These are phyloP conservation scores for Agrochola litura DNA, from an alignment of 2,888 invertebrate genomes.

Conservation along the genomic window DNA sequence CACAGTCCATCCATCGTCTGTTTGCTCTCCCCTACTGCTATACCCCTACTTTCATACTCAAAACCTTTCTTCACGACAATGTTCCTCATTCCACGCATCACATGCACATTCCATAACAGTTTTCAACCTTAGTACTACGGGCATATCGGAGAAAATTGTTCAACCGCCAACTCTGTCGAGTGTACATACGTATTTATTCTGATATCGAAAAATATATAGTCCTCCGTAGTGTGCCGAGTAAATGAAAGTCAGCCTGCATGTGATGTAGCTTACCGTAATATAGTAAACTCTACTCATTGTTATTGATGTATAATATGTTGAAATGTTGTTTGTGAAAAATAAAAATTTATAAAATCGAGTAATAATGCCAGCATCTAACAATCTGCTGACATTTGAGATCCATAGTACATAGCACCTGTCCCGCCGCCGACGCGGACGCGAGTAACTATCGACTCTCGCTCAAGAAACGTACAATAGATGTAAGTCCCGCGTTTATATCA, in stretches of 20 bases:
- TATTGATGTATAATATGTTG: no score
- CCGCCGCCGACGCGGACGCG: no score
- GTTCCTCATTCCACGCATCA: no score
- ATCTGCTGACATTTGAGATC: constrained; percentile 16
- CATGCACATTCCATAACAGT: neutral
- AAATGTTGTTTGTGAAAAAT: neutral
- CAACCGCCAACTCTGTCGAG: neutral
- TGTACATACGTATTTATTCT: neutral
- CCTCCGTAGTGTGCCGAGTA: no score
- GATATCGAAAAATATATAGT: neutral
- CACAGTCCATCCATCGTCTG: neutral
- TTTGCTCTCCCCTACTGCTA: neutral
- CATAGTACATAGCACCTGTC: neutral
- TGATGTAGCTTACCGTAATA: neutral
- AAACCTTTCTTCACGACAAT: neutral
- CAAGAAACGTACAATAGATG: neutral
- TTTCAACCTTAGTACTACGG: neutral
- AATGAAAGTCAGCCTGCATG: neutral
- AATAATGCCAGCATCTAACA: constrained; percentile 8
- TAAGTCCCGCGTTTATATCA: neutral
- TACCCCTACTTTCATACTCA: neutral
- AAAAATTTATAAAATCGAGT: neutral
- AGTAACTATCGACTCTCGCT: neutral
- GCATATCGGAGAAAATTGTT: neutral
- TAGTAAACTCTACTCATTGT: neutral